These are phyloP conservation scores for Drosophila nigricruria DNA, from an alignment of 2,888 invertebrate species.

Conservation along the genomic window DNA sequence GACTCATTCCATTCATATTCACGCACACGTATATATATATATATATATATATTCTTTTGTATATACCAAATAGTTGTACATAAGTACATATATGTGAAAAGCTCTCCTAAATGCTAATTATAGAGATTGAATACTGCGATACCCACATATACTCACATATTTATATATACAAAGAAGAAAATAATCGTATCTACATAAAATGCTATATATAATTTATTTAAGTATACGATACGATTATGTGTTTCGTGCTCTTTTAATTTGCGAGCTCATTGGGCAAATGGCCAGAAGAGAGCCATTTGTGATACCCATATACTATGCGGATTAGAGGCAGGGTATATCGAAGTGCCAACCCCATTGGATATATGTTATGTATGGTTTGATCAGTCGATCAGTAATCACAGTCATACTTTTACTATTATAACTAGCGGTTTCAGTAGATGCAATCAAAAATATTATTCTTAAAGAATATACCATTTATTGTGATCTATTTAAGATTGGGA, in stretches of 20 bases:
- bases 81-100: background rate
- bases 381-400: background rate
- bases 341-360: background rate
- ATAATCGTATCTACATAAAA: background rate
- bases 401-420: background rate
- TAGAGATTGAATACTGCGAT: constrained; percentile 38
- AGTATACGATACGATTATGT: background rate
- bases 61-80: constrained; percentile 8
- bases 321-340: background rate
- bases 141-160: constrained; percentile 6
- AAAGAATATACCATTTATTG: background rate
- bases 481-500: background rate
- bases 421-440: background rate
- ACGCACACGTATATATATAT: background rate
- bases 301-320: background rate
- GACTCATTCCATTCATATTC: constrained; percentile 21
- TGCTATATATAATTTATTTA: constrained; percentile 1
- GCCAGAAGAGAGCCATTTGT: background rate
- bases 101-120: constrained; percentile 57
- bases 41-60: background rate
- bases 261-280: background rate
- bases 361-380: background rate
- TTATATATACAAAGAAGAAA: constrained; percentile 10
- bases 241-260: constrained; percentile 3
- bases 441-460: background rate